Evolutionary conservation across 2,888 invertebrate species (phyloP), one percentile per base, ranked within the genome.

Genomic region (Carabus problematicus): DNA sequence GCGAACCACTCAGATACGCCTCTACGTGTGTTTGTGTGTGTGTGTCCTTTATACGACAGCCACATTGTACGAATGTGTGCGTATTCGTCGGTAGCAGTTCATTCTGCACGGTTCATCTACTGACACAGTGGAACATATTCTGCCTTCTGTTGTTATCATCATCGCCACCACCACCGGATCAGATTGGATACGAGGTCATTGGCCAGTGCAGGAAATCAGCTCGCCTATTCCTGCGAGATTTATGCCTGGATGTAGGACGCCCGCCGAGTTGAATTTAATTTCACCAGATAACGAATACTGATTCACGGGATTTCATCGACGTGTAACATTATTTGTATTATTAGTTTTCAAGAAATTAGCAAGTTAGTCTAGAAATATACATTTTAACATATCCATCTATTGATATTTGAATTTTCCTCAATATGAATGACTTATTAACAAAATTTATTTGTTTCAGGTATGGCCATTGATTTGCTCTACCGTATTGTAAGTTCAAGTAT

Each of bases 61-160:
- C 52, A 52, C 16, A 52, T 29, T 29, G 29, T 29, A 29, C 4
- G 52, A 14, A 18, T 52, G 52, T 52, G 52, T 52, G 52, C 16
- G 14, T 16, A 7, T 8, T 16, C 9, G 52, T 12, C 12, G 8
- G 47, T n/a, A 16, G 7, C n/a, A 11, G 47, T 47, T 47, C 47
- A 6, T 16, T 8, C 12, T 16, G 12, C 12, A 14, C 47, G 16
- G 8, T 47, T 47, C 52, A 52, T 52, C 52, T 19, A 52, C 52
- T 52, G 52, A 52, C 52, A 52, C 52, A 52, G 16, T 52, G 29
- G 29, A 52, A 52, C 52, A 52, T 52, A 52, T 52, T 52, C 52
- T 52, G 18, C 18, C 18, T 16, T 16, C 52, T 9, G 29, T 29
- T 29, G 29, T 29, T 29, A 29, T 29, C 29, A 29, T 29, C 29